Base-by-base conservation (phyloP, 23 tunicate species). In the Phallusia fumigata region DNA sequence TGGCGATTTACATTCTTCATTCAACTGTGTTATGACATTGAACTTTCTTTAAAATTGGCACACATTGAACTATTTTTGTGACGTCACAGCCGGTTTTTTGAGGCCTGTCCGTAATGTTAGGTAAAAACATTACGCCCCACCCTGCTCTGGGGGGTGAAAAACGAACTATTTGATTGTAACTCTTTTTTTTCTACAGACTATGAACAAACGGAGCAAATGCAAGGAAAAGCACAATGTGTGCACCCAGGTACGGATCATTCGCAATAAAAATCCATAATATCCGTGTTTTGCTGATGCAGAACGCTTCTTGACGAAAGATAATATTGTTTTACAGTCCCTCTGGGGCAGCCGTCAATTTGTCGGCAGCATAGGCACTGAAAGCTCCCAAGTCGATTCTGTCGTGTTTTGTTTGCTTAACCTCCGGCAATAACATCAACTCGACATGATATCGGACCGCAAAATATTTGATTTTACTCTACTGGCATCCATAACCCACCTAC, bases 341-440 rank as follows among this genome's bases (percentile, higher is more conserved):
- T 22, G 28, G 69, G 69, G 5, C 69, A 11, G 8, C 28, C 69
- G 69, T 24, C 69, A 24, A 3, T 58, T 40, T 40, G 47, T 40
- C 10, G 47, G 47, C 10, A 40, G 47, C 47, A 40, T 3, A 40
- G 47, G 8, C 47, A 3, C 10, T 5, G 10, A 40, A 58, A 58
- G 69, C 28, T 58, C 28, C 16, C 69, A 15, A 51, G 26, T 24
- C 28, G 11, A 24, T 58, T 58, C 69, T 16, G 28, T 3, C 69
- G 28, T 21, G 69, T 58, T 58, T 58, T 58, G 69, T 58, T 58
- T 58, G 69, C 69, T 1, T 58, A 58, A 58, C 69, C 69, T 58
- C 69, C 5, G 69, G 47, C 47, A 40, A 40, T 40, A 40, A 40
- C 47, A 40, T 40, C 47, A 40, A 40, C 47, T 40, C 47, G 47